Conservation (phyloP, 2,888 invertebrate genomes). For the Macrophya alboannulata region DNA sequence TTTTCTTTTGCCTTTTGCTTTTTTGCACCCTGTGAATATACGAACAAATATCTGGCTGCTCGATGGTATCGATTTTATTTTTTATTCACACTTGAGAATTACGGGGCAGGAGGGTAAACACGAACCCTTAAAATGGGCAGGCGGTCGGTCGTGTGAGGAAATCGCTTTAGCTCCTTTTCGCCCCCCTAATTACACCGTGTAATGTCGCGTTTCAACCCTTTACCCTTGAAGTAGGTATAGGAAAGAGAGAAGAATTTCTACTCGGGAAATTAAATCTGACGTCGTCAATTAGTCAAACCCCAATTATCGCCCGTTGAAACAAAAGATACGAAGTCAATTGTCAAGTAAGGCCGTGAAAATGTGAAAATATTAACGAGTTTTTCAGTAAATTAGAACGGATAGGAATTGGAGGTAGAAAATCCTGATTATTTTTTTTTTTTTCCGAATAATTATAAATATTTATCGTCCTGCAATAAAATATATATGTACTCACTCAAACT, state of each 20-base stretch:
- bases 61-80: conserved; percentile 3
- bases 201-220: conserved; percentile 38
- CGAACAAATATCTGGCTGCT: neutral
- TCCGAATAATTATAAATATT: neutral
- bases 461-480: neutral
- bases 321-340: conserved; percentile 9
- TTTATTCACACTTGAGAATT: neutral
- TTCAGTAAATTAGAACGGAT: neutral
- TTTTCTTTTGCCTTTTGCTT: neutral
- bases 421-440: neutral
- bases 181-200: conserved; percentile 39
- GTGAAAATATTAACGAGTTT: neutral
- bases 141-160: conserved; percentile 14
- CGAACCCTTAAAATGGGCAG: neutral
- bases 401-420: neutral
- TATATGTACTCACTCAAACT: conserved; percentile 87
- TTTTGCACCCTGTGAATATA: neutral
- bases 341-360: neutral
- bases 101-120: neutral
- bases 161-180: conserved; percentile 21
- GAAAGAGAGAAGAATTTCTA: neutral
- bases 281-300: conserved; percentile 39
- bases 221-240: neutral
- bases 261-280: neutral
- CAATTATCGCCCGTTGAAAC: conserved; percentile 37